Evolutionary conservation across 2,888 invertebrate genomes (phyloP).

Genomic region (Acronicta leporina): DNA sequence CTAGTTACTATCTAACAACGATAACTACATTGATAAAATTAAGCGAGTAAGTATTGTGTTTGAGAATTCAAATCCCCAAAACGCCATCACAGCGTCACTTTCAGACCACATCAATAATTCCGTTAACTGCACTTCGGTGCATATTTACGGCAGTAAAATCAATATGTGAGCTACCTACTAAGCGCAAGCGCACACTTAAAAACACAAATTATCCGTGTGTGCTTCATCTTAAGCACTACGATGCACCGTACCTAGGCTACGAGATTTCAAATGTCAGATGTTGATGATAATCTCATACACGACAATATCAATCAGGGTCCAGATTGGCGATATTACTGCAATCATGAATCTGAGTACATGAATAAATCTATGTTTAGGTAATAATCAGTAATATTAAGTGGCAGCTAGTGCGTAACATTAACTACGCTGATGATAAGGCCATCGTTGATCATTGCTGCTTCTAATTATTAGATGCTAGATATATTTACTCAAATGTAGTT

Average conservation of each 20-base stretch:
- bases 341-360: conserved; percentile 34
- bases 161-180: conserved; percentile 7
- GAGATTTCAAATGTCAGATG: conserved; percentile 49
- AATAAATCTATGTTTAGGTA: conserved; percentile 36
- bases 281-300: conserved; percentile 49
- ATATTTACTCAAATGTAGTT: conserved; percentile 37
- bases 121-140: conserved; percentile 7
- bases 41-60: too few species aligned
- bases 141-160: conserved; percentile 14
- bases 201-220: conserved; percentile 41
- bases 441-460: conserved; percentile 25
- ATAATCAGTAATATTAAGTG: conserved; percentile 47
- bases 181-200: conserved; percentile 30
- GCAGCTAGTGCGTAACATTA: conserved; percentile 30
- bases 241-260: conserved; percentile 15
- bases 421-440: conserved; percentile 35
- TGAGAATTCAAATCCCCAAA: not conserved
- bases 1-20: too few species aligned
- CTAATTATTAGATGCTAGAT: conserved; percentile 35
- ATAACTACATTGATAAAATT: too few species aligned
- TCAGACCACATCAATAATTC: not conserved
- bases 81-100: not conserved
- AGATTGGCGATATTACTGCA: conserved; percentile 52
- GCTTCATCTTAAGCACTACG: conserved; percentile 16
- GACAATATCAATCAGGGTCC: conserved; percentile 54